Evolutionary conservation across 2,888 invertebrate genomes (phyloP).

Genomic region (Rotaria macrura): DNA sequence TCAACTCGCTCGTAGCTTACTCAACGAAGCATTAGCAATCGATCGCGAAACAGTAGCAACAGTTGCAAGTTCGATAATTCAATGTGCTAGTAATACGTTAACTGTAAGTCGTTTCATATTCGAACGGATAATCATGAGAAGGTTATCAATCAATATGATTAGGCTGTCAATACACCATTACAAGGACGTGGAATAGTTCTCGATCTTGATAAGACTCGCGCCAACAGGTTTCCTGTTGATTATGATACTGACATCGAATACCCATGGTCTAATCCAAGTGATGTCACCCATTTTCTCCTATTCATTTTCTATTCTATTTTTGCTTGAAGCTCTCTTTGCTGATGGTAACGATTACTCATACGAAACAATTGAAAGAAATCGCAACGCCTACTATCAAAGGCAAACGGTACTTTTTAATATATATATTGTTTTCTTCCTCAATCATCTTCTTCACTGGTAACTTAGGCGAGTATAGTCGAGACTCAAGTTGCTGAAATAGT

Average conservation of each 20-base stretch:
- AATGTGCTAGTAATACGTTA: neutral
- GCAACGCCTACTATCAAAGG: neutral
- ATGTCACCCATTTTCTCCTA: neutral
- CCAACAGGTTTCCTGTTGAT: neutral
- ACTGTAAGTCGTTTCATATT: neutral
- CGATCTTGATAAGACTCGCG: neutral
- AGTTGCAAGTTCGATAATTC: neutral
- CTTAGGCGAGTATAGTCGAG: neutral
- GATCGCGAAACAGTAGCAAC: neutral
- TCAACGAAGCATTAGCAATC: neutral
- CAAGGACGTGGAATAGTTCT: neutral
- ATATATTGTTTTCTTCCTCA: no score
- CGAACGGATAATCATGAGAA: no score
- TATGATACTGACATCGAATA: constrained; percentile 30
- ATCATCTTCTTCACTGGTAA: no score
- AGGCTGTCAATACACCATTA: neutral
- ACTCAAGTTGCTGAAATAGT: neutral
- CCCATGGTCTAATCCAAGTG: constrained; percentile 26
- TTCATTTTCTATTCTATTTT: neutral
- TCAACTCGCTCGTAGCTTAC: neutral
- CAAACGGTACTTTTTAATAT: neutral
- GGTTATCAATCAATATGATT: neutral
- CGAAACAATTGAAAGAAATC: neutral
- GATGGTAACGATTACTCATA: neutral
- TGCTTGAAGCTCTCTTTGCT: neutral